Evolutionary conservation across 2,113 vertebrate species (phyloP).

Genomic region (Tetraodon nigroviridis): DNA sequence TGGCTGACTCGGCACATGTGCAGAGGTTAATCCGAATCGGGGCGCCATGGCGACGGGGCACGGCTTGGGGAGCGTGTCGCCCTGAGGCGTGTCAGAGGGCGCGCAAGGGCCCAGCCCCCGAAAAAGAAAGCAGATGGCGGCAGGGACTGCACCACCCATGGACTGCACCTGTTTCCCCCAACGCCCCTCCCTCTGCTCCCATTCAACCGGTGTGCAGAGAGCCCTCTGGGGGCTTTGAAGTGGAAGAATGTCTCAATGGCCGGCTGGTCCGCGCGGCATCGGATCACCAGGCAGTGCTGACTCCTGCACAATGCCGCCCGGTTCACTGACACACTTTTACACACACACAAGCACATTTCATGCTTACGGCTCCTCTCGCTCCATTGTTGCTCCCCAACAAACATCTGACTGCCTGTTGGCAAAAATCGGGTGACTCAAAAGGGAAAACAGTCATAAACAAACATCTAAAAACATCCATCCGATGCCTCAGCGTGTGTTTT

Average conservation of each 20-base stretch:
- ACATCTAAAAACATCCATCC: constrained; percentile 16
- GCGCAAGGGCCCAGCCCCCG: constrained; percentile 61
- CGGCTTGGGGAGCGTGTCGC: constrained; percentile 55
- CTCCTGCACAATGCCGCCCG: constrained; percentile 22
- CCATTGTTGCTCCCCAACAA: constrained; percentile 20
- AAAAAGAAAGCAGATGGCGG: constrained; percentile 76
- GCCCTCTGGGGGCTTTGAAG: constrained; percentile 67
- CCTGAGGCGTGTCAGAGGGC: constrained; percentile 64
- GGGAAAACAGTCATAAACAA: neutral
- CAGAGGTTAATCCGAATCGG: constrained; percentile 65
- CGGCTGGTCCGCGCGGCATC: constrained; percentile 49
- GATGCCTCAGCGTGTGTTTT: too few relatives aligned
- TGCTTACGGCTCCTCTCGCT: constrained; percentile 28
- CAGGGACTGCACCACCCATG: constrained; percentile 59
- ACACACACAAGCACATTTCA: constrained; percentile 28
- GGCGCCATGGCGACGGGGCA: constrained; percentile 71
- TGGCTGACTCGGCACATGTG: constrained; percentile 75
- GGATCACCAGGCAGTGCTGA: constrained; percentile 54
- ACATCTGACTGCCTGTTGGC: constrained; percentile 27
- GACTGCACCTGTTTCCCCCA: constrained; percentile 74
- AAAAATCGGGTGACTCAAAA: constrained; percentile 4
- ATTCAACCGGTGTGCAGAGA: constrained; percentile 71
- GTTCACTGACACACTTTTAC: constrained; percentile 35
- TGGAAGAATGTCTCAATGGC: constrained; percentile 71
- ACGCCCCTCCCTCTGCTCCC: constrained; percentile 44